Percentiles rank a stretch among this genome's conserved stretches.
These are phyloP conservation scores for Eulemur mongoz DNA, from an alignment of 2,797 vertebrate species.

Conservation along the genomic window DNA sequence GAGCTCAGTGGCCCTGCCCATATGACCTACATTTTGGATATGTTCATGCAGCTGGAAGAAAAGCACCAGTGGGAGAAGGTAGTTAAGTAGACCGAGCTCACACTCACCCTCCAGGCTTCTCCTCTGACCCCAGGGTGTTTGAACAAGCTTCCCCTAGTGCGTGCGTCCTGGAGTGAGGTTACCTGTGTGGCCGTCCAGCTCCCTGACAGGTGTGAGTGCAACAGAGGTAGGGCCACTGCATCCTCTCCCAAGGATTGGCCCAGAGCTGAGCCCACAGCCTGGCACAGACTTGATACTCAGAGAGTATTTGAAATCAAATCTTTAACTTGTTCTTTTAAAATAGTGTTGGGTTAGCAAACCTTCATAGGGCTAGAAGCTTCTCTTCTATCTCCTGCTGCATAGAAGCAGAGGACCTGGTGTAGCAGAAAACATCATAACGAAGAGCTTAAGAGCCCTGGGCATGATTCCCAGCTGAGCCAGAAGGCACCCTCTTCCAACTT, in stretches of 20 bases:
- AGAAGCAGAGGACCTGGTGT: background rate
- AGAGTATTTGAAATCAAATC: background rate
- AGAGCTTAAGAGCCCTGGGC: background rate
- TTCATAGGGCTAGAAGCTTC: background rate
- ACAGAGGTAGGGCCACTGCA: background rate
- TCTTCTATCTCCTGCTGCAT: background rate
- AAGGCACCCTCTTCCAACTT: background rate
- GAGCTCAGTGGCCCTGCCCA: conserved; percentile 96
- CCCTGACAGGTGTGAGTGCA: background rate
- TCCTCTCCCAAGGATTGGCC: background rate
- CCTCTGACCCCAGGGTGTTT: background rate
- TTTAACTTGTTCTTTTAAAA: background rate
- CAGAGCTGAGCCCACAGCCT: background rate
- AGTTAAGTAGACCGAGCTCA: background rate
- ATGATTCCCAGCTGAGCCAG: background rate
- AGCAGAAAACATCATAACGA: background rate
- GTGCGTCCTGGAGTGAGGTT: background rate
- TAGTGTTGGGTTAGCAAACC: background rate
- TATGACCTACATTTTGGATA: conserved; percentile 98
- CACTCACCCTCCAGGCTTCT: accelerated
- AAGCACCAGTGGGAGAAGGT: conserved; percentile 97
- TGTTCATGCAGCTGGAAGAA: conserved; percentile 99
- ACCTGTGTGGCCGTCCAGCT: background rate
- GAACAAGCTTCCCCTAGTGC: background rate
- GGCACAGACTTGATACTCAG: background rate